phyloP scores from a whole-genome alignment of 1,140 invertebrate species.

The Zaprionus ghesquierei region DNA sequence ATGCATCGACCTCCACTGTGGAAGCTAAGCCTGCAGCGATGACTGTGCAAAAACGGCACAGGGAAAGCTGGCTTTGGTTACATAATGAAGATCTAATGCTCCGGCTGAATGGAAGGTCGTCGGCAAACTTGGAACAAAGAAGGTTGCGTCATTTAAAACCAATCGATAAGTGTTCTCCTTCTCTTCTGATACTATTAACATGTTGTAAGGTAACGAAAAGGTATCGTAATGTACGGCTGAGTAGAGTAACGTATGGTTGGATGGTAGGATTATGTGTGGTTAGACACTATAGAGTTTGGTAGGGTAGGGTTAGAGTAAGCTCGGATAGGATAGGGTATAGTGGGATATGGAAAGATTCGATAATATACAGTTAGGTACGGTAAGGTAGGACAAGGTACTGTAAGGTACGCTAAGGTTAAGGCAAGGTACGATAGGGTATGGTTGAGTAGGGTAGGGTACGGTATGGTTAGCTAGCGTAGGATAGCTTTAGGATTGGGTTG shows the following conservation, averaged over 20 bases:
- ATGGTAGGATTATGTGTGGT: too few relatives aligned
- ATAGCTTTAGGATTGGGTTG: too few relatives aligned
- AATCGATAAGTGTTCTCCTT: neutral
- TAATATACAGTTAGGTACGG: too few relatives aligned
- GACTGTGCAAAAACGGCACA: neutral
- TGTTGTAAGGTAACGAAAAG: neutral
- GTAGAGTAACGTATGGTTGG: too few relatives aligned
- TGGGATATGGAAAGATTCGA: too few relatives aligned
- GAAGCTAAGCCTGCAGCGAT: slow-evolving; percentile 18
- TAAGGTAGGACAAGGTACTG: neutral
- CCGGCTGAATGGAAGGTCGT: neutral
- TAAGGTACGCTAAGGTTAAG: neutral
- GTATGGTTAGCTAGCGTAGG: neutral
- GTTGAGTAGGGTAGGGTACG: neutral
- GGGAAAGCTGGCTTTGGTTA: neutral
- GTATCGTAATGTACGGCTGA: too few relatives aligned
- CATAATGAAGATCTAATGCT: neutral
- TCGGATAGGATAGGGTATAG: too few relatives aligned
- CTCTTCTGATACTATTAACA: neutral
- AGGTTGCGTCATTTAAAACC: neutral
- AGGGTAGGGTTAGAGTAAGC: too few relatives aligned
- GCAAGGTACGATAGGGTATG: neutral
- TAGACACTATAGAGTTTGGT: too few relatives aligned
- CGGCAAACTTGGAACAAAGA: too few relatives aligned
- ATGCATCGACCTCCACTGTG: slow-evolving; percentile 7